phyloP scores from a whole-genome alignment of 2,888 invertebrate species.

The Iphiclides podalirius region DNA sequence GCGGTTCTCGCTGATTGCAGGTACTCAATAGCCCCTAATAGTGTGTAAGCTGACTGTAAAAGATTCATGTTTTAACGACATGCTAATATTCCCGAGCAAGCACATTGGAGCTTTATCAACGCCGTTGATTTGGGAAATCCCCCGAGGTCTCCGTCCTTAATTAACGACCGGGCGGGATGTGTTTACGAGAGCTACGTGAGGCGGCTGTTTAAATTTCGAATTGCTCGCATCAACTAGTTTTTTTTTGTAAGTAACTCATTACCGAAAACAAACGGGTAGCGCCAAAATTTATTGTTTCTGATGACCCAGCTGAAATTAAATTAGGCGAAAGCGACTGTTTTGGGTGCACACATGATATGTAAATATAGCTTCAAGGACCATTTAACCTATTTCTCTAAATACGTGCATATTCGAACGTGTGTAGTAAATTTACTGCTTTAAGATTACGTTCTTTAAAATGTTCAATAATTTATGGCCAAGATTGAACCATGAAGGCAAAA shows the following conservation, averaged over 20 bases:
- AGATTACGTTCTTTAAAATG: background rate
- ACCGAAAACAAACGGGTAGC: slow-evolving; percentile 12
- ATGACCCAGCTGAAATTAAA: slow-evolving; percentile 17
- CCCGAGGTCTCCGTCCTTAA: slow-evolving; percentile 9
- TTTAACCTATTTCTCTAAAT: background rate
- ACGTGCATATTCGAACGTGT: background rate
- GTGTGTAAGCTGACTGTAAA: slow-evolving; percentile 10
- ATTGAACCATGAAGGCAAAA: background rate
- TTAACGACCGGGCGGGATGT: no score
- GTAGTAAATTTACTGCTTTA: background rate
- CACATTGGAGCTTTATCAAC: no score
- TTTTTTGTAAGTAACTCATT: slow-evolving; percentile 17
- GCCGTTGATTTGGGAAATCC: slow-evolving; percentile 19
- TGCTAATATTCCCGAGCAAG: slow-evolving; percentile 14
- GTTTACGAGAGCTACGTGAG: slow-evolving; percentile 22
- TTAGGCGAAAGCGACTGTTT: slow-evolving; percentile 15
- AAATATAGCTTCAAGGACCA: background rate
- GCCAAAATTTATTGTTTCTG: slow-evolving; percentile 18
- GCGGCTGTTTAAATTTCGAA: slow-evolving; percentile 13
- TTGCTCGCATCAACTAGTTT: slow-evolving; percentile 15
- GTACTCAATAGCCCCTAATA: slow-evolving; percentile 5
- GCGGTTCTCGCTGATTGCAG: background rate
- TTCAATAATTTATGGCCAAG: background rate
- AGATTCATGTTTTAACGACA: slow-evolving; percentile 10
- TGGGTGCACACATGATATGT: background rate